Evolutionary conservation across 2,888 invertebrate species (phyloP), one percentile per base, ranked within the genome.

Genomic region (Labia minor): DNA sequence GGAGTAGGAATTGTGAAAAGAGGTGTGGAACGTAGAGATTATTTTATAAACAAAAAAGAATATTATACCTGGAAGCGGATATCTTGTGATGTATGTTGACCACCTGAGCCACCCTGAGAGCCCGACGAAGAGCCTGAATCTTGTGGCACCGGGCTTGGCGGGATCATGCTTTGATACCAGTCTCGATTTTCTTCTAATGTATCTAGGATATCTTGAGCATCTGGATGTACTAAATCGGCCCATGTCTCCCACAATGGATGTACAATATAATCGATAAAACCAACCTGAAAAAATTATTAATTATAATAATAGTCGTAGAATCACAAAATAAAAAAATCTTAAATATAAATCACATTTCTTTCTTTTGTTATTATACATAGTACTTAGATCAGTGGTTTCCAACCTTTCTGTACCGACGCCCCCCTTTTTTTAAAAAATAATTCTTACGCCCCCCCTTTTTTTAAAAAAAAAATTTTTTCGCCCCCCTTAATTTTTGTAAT

Each of bases 241-340:
- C 99, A 99, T 66, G 98, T 98, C 80, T 99, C 99, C 95, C 97
- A 99, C 70, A 99, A 81, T 1, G 99, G 99, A 81, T 99, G 98
- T 61, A 98, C 98, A 77, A 99, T 99, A 80, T 97, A 99, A 82
- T 99, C 98, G 77, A 99, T 99, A 79, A 99, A 99, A 73, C 97
- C 97, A 77, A 99, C 96, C 86, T 86, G 71, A 19, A 72, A 37
- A 66, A 20, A 67, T 10, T 64, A 21, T 26, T 11, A n/a, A 49
- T 26, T 19, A 19, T n/a, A 4, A 65, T 10, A 11, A 10, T 21
- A 16, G 19, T 65, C 21, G 18, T 19, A 61, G 64, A 18, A 33
- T 0, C 16, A 37, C 16, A 37, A 8, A 21, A 16, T 62, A 62
- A n/a, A n/a, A n/a, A n/a, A n/a, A n/a, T n/a, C n/a, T 20, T 16